These are phyloP conservation scores for Linnaemya vulpina DNA, from an alignment of 2,888 invertebrate genomes.

Conservation along the genomic window DNA sequence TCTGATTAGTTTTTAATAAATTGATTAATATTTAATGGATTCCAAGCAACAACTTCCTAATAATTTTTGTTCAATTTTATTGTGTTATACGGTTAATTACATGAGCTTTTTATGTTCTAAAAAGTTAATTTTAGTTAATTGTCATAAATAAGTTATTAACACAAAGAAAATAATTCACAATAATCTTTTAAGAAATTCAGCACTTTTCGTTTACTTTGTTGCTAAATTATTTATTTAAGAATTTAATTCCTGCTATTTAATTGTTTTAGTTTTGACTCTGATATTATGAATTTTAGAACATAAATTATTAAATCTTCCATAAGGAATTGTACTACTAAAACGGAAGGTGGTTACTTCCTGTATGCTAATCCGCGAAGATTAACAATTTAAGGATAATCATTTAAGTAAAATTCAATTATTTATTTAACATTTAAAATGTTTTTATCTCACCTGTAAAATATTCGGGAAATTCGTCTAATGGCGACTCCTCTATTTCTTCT, in stretches of 20 bases:
- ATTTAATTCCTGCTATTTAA: slow-evolving; percentile 13
- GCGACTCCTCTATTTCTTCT: slow-evolving; percentile 73
- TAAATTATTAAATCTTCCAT: slow-evolving; percentile 13
- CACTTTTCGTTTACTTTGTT: not conserved
- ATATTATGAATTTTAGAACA: not conserved
- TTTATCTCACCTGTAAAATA: slow-evolving; percentile 77
- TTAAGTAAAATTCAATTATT: too few relatives aligned
- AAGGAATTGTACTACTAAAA: not conserved
- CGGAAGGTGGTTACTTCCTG: not conserved
- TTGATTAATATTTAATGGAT: not conserved
- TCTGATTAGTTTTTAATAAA: slow-evolving; percentile 23
- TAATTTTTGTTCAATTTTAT: not conserved
- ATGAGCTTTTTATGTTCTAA: not conserved
- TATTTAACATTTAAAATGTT: not conserved
- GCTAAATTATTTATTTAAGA: not conserved
- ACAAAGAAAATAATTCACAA: not conserved
- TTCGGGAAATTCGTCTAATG: slow-evolving; percentile 80
- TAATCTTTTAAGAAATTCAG: not conserved
- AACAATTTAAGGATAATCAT: not conserved
- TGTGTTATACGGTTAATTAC: not conserved
- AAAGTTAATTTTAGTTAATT: not conserved
- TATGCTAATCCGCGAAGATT: not conserved
- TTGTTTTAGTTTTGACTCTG: not conserved
- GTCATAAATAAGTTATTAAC: not conserved
- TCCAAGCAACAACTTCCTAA: not conserved